Base-by-base conservation (phyloP, 2,113 vertebrate genomes). In the Pontoporia blainvillei region DNA sequence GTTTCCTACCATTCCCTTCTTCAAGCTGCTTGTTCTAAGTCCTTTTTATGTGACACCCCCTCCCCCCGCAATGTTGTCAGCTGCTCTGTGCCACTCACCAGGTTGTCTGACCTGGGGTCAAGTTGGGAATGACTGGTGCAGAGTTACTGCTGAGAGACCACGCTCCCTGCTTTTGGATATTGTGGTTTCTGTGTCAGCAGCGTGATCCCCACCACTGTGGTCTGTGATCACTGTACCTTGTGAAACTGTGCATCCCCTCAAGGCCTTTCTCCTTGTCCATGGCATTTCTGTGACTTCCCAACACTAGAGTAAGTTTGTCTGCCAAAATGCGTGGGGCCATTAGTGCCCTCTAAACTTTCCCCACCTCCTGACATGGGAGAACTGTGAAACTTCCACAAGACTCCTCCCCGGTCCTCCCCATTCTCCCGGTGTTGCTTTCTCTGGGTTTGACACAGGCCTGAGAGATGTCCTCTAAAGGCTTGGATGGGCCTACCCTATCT, bases 171-270 rank as follows among this genome's bases (percentile, higher is more conserved):
- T 90, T 82, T 52, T 54, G 93, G 69, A 66, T 84, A 59, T 75
- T 2, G 6, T 95, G 72, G 91, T 89, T 91, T 91, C 67, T 36
- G 72, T 17, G 54, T 95, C 82, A 0, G 78, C 86, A 86, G 97
- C 90, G 62, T 97, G 95, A 83, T 44, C 92, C 79, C 94, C 46
- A 46, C 82, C 5, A 1, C 91, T 62, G 3, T 90, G 96, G 93
- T 95, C 96, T 93, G 92, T 94, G 97, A 69, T 89, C 90, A 72
- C 92, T 83, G 94, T 96, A 81, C 75, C 93, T 95, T 89, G 94
- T 97, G 96, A 69, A 95, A 61, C 59, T 71, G 69, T 93, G 36
- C 67, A 4, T 67, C 86, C 86, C 85, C 81, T 39, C 13, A 0
- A 83, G 67, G 61, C 83, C 86, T 49, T 90, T 76, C 83, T 95